Conservation (phyloP, 2,113 vertebrate species). For the Mastomys natalensis region DNA sequence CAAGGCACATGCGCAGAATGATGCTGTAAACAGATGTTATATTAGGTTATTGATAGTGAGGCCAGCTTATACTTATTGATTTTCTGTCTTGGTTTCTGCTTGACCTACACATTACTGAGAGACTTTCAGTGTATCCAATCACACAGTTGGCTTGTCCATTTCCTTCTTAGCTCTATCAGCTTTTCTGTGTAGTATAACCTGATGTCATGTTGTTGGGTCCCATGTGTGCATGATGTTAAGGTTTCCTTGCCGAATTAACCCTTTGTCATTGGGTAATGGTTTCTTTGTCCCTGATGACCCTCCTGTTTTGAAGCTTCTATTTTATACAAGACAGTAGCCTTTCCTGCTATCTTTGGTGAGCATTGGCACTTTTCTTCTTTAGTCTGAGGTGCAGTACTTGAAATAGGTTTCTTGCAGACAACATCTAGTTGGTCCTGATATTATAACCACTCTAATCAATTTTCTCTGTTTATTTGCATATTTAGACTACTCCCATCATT, state of each 20-base stretch:
- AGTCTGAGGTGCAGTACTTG: not conserved
- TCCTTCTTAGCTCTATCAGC: not conserved
- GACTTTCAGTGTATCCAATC: not conserved
- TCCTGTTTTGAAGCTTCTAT: not conserved
- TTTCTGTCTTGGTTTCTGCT: not conserved
- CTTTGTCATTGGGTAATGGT: not conserved
- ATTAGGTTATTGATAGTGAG: not conserved
- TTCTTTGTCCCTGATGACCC: not conserved
- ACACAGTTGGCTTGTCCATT: not conserved
- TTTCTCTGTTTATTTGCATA: not conserved
- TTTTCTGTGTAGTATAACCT: not conserved
- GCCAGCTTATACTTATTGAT: not conserved
- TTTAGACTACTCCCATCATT: not conserved
- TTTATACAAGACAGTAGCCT: not conserved
- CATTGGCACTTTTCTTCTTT: not conserved
- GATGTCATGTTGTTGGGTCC: not conserved
- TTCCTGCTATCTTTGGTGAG: not conserved
- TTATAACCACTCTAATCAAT: not conserved
- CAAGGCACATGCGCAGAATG: not conserved
- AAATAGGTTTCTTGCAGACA: not conserved
- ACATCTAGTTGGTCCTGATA: not conserved
- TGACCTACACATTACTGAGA: not conserved
- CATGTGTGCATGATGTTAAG: not conserved
- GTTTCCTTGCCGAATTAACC: not conserved
- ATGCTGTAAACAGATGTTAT: too few relatives aligned